Evolutionary conservation across 2,888 invertebrate genomes (phyloP), one percentile per base, ranked within the genome.

Genomic region (Steinernema hermaphroditum): DNA sequence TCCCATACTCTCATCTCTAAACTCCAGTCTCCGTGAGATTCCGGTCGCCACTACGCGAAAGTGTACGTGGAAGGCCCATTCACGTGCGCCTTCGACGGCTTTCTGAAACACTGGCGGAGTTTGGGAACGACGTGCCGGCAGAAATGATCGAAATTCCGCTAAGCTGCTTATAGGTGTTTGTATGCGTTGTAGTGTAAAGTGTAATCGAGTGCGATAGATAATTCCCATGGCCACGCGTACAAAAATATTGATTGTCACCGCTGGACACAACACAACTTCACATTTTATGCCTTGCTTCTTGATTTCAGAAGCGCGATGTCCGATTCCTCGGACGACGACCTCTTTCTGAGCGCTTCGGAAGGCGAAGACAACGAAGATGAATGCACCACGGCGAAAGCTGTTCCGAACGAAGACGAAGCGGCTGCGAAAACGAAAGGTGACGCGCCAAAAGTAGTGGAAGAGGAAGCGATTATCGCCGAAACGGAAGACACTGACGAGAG

Each of bases 291-390:
- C 4, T 4, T 12, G 27, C 24, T 4, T 12, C 12, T 50, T 12
- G 6, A 4, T 62, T 62, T 62, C 32, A 37, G 68, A n/a, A 24
- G 54, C 27, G 54, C 54, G 43, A 73, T 73, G 74, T 43, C 74
- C n/a, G 54, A 74, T 54, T 71, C 72, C 14, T 74, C 74, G 37
- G 76, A 76, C 70, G 74, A 73, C 34, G 77, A 79, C 27, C 74
- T 76, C 34, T 79, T 79, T 49, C 71, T 76, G 57, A 76, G 76
- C 72, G 79, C 79, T 22, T 79, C 79, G 12, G 79, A 79, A 44
- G 79, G 79, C 43, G 79, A 79, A 74, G 71, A 74, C 22, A 72
- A 73, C 6, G 77, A 72, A 16, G 54, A 32, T 19, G n/a, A n/a
- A 37, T 16, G 44, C 22, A 8, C 44, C 44, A 24, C 19, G 9